Percentiles rank a stretch among this genome's conserved stretches.
Conservation (phyloP, 2,888 invertebrate species). For the Sinelater perroti region DNA sequence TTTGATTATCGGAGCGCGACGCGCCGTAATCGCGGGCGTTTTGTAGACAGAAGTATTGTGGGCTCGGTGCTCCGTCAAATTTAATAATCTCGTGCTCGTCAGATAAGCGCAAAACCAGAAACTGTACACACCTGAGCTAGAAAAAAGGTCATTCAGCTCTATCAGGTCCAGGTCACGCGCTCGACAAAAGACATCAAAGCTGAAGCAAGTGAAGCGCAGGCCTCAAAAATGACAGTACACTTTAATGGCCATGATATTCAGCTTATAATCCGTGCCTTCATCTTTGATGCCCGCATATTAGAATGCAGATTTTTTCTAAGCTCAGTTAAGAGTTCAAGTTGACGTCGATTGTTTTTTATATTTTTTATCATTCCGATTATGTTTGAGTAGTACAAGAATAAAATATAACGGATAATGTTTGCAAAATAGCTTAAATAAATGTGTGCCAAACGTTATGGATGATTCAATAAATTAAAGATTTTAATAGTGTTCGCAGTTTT, state of each 20-base stretch:
- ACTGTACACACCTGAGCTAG: slow-evolving; percentile 25
- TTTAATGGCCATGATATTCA: slow-evolving; percentile 24
- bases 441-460: slow-evolving; percentile 11
- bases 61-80: slow-evolving; percentile 23
- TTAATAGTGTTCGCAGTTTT: slow-evolving; percentile 20
- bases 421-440: background rate
- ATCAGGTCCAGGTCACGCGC: slow-evolving; percentile 29
- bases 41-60: slow-evolving; percentile 27
- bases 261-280: slow-evolving; percentile 9
- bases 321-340: too few species aligned
- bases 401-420: background rate
- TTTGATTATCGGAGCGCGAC: slow-evolving; percentile 15
- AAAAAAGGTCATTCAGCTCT: slow-evolving; percentile 28
- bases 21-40: slow-evolving; percentile 16
- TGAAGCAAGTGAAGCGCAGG: slow-evolving; percentile 27
- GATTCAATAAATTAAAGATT: background rate
- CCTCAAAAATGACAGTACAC: slow-evolving; percentile 24
- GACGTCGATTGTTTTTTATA: too few species aligned
- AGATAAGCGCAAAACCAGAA: slow-evolving; percentile 18
- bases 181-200: slow-evolving; percentile 24
- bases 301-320: too few species aligned
- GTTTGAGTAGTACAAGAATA: background rate
- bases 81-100: slow-evolving; percentile 17
- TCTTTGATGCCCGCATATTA: too few species aligned
- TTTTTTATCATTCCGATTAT: too few species aligned